These are phyloP conservation scores for Danio choprae DNA, from an alignment of 2,797 vertebrate genomes.

Conservation along the genomic window DNA sequence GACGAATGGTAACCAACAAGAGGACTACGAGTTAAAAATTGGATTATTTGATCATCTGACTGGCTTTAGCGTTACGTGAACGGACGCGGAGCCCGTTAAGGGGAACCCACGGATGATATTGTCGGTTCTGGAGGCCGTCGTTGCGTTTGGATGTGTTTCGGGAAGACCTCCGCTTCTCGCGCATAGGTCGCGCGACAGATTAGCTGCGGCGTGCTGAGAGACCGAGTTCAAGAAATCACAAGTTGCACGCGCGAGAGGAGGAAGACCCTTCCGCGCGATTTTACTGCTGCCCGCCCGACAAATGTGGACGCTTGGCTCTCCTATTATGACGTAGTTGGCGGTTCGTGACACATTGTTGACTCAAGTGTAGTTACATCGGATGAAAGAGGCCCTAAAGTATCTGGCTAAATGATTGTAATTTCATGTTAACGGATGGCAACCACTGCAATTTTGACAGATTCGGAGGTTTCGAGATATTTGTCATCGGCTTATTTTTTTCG, in stretches of 20 bases:
- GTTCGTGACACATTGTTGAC: conserved; percentile 43
- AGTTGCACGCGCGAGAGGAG: conserved; percentile 72
- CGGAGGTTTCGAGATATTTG: background rate
- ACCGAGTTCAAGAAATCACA: conserved; percentile 80
- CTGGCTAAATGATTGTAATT: conserved; percentile 11
- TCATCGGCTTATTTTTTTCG: background rate
- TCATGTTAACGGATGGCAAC: background rate
- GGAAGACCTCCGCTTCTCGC: conserved; percentile 60
- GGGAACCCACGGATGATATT: background rate
- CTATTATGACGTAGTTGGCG: conserved; percentile 48
- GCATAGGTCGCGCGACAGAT: conserved; percentile 65
- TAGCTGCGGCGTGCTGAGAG: conserved; percentile 82
- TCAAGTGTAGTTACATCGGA: conserved; percentile 27
- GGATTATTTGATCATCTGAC: conserved; percentile 68
- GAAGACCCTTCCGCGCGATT: conserved; percentile 52
- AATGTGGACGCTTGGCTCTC: conserved; percentile 11
- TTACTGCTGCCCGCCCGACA: conserved; percentile 13
- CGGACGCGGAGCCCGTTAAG: conserved; percentile 48
- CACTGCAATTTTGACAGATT: conserved; percentile 23
- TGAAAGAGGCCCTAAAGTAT: conserved; percentile 27
- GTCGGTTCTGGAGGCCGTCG: conserved; percentile 26
- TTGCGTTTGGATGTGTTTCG: conserved; percentile 50
- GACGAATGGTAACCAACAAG: conserved; percentile 80
- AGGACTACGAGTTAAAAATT: conserved; percentile 84
- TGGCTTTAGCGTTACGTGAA: conserved; percentile 56